Base-by-base conservation (phyloP, 2,797 vertebrate species). In the Trachurus trachurus region DNA sequence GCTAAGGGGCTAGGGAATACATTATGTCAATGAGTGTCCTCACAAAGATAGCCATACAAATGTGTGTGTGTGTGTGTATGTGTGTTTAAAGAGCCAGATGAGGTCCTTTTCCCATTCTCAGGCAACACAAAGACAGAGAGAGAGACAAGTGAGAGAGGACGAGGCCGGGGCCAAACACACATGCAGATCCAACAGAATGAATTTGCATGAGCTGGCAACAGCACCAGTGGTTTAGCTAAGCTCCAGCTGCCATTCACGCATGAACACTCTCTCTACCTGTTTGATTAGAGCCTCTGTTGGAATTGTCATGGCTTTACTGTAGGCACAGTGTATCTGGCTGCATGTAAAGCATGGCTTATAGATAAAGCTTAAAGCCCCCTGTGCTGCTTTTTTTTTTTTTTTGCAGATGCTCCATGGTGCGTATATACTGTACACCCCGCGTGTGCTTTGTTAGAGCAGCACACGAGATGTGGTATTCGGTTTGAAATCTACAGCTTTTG, bases 151-250 rank as follows among this genome's bases (percentile, higher is more conserved):
- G 22, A 19, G 59, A 6, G 34, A 76, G 54, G 74, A 71, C 1
- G 59, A 80, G 16, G 66, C 71, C 66, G 50, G 60, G 39, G 26
- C n/a, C 37, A 83, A 82, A 85, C 62, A 58, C 79, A 74, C 64
- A 62, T 56, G 70, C 71, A 74, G 66, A 87, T 83, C 54, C 79
- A 72, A 62, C 42, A 6, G 40, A 34, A 0, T 82, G 81, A 81
- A 92, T 92, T 89, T 86, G 83, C 64, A 90, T 89, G 84, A 84
- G 86, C 80, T 87, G 84, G 86, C 77, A 87, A 50, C 74, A 75
- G 71, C 85, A 76, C 22, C 75, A 67, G 77, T 71, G 67, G 78
- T 67, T 84, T 66, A 69, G 74, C 81, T 64, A 11, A 71, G 73
- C 78, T 83, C 58, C 81, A 86, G 83, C 82, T 82, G 85, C 82